Evolutionary conservation across 2,888 invertebrate genomes (phyloP), one percentile per base, ranked within the genome.

Genomic region (Scotopteryx bipunctaria): DNA sequence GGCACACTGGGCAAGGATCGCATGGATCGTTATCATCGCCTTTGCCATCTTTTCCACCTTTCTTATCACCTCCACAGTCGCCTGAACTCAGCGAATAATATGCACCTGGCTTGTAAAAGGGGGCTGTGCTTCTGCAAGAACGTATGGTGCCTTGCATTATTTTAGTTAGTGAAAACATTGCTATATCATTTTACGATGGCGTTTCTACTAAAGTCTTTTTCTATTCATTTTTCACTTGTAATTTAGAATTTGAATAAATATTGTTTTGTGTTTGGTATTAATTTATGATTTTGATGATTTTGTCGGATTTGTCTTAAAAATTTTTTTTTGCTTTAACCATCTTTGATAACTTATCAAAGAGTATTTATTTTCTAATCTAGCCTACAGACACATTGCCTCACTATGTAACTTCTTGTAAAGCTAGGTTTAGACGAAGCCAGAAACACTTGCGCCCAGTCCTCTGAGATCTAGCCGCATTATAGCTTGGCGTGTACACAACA

Each of bases 1-100:
- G 32, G 36, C 44, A 50, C 6, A 36, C 33, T 1, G 53, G 38
- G 16, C 32, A 47, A 11, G 42, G 38, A 3, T 44, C 13, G 27
- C 14, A 27, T n/a, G n/a, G n/a, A 2, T 9, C 23, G 5, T 38
- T 35, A 9, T 35, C 21, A 14, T 9, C 27, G 9, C 27, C 44
- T 3, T 45, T 31, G 33, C 29, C 36, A 8, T 21, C 40, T 1
- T 19, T 29, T 6, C 33, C 48, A 35, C 46, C 55, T 35, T 29
- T 43, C 11, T 51, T 46, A 11, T 36, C 31, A 41, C 38, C 46
- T 9, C 40, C 47, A 41, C 47, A 31, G 11, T 17, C 27, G 6
- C 17, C 42, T 15, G 49, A 25, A 9, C 13, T 9, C 4, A 11
- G 3, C 8, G 50, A 40, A 19, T 44, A 40, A 40, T 5, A 16